Evolutionary conservation across 2,888 invertebrate species (phyloP).

Genomic region (Aelia acuminata): DNA sequence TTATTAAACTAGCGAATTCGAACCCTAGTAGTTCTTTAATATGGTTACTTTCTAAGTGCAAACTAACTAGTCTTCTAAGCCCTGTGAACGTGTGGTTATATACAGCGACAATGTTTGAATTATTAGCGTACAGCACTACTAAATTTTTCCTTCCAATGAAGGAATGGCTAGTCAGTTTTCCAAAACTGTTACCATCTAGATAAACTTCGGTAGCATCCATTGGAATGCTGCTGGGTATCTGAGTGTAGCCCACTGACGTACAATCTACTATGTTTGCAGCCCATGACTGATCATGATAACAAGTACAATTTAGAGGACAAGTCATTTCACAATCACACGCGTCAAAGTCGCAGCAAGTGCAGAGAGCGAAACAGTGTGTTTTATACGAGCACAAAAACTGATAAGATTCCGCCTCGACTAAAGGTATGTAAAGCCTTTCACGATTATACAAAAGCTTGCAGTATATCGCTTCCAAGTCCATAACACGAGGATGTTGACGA

Average conservation of each 20-base stretch:
- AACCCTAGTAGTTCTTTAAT: slow-evolving; percentile 85
- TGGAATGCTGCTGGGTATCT: slow-evolving; percentile 89
- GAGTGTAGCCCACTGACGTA: slow-evolving; percentile 83
- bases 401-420: slow-evolving; percentile 88
- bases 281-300: slow-evolving; percentile 95
- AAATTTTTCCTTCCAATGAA: slow-evolving; percentile 94
- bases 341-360: slow-evolving; percentile 96
- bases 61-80: slow-evolving; percentile 80
- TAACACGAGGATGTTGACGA: slow-evolving; percentile 89
- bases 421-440: slow-evolving; percentile 86
- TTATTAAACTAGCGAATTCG: slow-evolving; percentile 86
- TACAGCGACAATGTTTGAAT: slow-evolving; percentile 86
- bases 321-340: slow-evolving; percentile 98
- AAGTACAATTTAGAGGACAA: slow-evolving; percentile 93
- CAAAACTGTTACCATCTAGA: slow-evolving; percentile 92
- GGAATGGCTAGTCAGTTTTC: slow-evolving; percentile 87
- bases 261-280: slow-evolving; percentile 94
- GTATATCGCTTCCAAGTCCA: slow-evolving; percentile 91
- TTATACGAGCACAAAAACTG: slow-evolving; percentile 94
- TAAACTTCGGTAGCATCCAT: slow-evolving; percentile 97
- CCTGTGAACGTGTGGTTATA: slow-evolving; percentile 94
- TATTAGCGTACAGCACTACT: slow-evolving; percentile 88
- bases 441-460: slow-evolving; percentile 90
- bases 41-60: slow-evolving; percentile 91
- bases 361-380: slow-evolving; percentile 93